Conservation (phyloP, 2,113 vertebrate species). For the Maccullochella peelii region DNA sequence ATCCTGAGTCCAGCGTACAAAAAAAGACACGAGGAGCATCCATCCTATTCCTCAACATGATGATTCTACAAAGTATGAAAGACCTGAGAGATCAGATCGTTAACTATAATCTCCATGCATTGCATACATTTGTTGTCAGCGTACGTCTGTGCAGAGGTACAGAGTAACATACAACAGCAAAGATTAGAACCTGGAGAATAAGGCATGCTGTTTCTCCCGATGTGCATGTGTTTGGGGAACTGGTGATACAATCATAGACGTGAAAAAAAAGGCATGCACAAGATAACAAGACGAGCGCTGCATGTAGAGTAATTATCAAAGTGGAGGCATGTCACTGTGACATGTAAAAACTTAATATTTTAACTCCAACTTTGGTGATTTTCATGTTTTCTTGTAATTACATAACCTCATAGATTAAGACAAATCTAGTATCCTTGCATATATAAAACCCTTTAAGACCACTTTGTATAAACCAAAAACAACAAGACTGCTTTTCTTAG, state of each 20-base stretch:
- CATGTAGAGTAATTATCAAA: neutral
- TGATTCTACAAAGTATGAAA: conserved; percentile 49
- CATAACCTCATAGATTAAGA: conserved; percentile 11
- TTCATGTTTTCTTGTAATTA: conserved; percentile 8
- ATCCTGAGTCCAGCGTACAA: conserved; percentile 71
- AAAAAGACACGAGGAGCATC: conserved; percentile 39
- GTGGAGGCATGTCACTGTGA: neutral
- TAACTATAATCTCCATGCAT: conserved; percentile 64
- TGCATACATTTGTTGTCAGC: conserved; percentile 61
- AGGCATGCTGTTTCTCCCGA: conserved; percentile 61
- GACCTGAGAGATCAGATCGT: conserved; percentile 65
- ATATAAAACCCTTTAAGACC: conserved; percentile 44
- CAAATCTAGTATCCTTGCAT: conserved; percentile 9
- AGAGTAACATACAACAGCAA: conserved; percentile 28
- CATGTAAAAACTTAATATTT: neutral
- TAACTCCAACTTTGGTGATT: conserved; percentile 11
- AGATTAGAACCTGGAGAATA: conserved; percentile 45
- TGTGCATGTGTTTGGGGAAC: conserved; percentile 24
- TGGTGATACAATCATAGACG: conserved; percentile 9
- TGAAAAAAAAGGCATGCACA: conserved; percentile 53
- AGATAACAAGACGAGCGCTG: conserved; percentile 20
- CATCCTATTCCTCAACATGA: neutral
- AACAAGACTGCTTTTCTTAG: neutral
- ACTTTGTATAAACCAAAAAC: conserved; percentile 30
- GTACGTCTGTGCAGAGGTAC: conserved; percentile 12